Conservation (phyloP, 2,797 vertebrate genomes). For the Balearica regulorum region DNA sequence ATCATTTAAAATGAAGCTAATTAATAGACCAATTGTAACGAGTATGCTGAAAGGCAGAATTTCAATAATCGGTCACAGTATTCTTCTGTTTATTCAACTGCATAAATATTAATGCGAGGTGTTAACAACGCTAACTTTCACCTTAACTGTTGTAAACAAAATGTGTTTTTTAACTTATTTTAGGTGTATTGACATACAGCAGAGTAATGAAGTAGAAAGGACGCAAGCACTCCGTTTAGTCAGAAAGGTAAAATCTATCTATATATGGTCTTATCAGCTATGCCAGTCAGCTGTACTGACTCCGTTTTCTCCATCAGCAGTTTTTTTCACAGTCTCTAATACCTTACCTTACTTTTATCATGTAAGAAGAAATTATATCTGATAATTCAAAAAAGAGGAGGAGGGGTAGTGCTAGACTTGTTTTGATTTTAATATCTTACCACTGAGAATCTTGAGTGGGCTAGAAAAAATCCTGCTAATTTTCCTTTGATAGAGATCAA, state of each 20-base stretch:
- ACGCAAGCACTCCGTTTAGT: conserved; percentile 93
- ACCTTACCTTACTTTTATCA: background rate
- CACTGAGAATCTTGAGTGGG: background rate
- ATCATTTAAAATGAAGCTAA: background rate
- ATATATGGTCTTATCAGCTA: background rate
- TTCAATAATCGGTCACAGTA: background rate
- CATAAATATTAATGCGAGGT: background rate
- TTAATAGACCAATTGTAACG: background rate
- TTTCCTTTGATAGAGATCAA: background rate
- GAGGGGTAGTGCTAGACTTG: background rate
- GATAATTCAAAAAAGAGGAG: background rate
- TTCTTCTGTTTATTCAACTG: background rate
- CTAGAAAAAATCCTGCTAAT: background rate
- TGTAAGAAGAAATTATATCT: background rate
- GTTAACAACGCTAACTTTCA: background rate
- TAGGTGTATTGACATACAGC: conserved; percentile 96
- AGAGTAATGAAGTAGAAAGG: conserved; percentile 94
- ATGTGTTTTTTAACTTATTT: background rate
- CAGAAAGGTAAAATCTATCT: conserved; percentile 81
- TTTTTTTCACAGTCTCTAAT: background rate
- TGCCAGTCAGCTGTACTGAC: background rate
- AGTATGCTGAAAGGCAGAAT: background rate
- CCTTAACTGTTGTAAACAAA: background rate
- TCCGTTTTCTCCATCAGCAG: background rate
- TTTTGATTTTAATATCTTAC: background rate